Base-by-base conservation (phyloP, 92 coral and sea anemone genomes). In the Epizoanthus fatuus region DNA sequence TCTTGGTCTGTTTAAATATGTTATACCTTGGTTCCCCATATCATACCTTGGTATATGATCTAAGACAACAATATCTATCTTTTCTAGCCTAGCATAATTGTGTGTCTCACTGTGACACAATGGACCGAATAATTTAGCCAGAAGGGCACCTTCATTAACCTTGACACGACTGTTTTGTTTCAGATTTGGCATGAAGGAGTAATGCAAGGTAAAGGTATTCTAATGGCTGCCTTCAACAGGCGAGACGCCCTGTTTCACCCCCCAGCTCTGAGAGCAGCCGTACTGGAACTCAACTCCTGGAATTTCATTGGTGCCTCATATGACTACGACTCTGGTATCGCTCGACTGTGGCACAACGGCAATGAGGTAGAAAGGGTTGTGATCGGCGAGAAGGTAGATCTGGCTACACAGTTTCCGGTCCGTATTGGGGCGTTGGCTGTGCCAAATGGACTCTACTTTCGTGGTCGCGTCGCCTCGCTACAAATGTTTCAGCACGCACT, bases 291-390 rank as follows among this genome's bases (percentile, higher is more conserved):
- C 25, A 94, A 94, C 81, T 47, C 84, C 35, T 94, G 98, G 98
- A 94, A 94, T 87, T 92, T 89, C 82, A 90, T 94, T 39, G 98
- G 90, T 1, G 92, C 95, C 19, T 89, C 94, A 7, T 94, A 92
- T 79, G 92, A 92, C 49, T 85, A 63, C 63, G 86, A 89, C 0
- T 63, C 98, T 16, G 92, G 95, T 7, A 79, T 76, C 3, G 88
- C 86, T 38, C 84, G 89, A 32, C 80, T 94, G 16, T 94, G 98
- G 98, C 98, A 94, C 70, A 87, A 94, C 38, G 95, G 98, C 68
- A 86, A 84, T 54, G 84, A 86, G 68, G 98, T 90, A 44, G 90
- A 87, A 59, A 74, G 85, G 13, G 88, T 73, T 29, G 85, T 32
- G 29, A 83, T 92, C 19, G 95, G 92, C 2, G 67, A 20, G 29